A percentile compares a stretch with the other conserved stretches of the same genome.
Conservation (phyloP, 2,797 vertebrate genomes). For the Chaetodon trifasciatus region DNA sequence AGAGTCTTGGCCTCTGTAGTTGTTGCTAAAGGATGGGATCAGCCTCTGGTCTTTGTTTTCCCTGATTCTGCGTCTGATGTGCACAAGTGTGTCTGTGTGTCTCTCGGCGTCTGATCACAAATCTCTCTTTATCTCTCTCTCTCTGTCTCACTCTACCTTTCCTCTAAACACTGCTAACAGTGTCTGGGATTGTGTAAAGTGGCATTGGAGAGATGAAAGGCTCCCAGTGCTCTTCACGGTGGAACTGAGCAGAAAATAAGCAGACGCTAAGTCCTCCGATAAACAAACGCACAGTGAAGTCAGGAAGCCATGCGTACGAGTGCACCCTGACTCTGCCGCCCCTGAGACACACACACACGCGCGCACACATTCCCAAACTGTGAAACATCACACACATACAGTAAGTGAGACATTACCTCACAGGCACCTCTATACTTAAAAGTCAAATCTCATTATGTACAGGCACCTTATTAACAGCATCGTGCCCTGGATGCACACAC, state of each 20-base stretch:
- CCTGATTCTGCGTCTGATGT: constrained; percentile 61
- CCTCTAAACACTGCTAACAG: constrained; percentile 67
- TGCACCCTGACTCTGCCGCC: constrained; percentile 16
- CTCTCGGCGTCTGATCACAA: constrained; percentile 65
- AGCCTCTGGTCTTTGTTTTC: constrained; percentile 67
- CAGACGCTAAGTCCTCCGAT: constrained; percentile 75
- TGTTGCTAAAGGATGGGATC: constrained; percentile 67
- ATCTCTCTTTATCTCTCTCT: constrained; percentile 67
- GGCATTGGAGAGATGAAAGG: constrained; percentile 81
- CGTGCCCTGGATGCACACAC: constrained; percentile 11
- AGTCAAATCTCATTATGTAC: constrained; percentile 45
- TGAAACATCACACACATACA: constrained; percentile 30
- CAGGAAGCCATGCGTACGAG: constrained; percentile 73
- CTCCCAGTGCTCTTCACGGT: constrained; percentile 74
- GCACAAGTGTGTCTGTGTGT: constrained; percentile 34
- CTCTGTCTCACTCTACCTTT: constrained; percentile 53
- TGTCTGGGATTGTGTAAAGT: constrained; percentile 66
- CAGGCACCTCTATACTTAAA: constrained; percentile 39
- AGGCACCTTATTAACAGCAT: constrained; percentile 24
- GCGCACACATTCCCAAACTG: constrained; percentile 8
- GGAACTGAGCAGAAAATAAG: constrained; percentile 85
- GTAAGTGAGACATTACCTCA: constrained; percentile 41
- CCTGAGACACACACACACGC: constrained; percentile 21
- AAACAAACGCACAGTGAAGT: constrained; percentile 83
- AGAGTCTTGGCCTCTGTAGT: constrained; percentile 46